A percentile compares a stretch with the other conserved stretches of the same genome.
phyloP scores from a whole-genome alignment of 2,888 invertebrate species.

The Lepidocyrtoides sp. region DNA sequence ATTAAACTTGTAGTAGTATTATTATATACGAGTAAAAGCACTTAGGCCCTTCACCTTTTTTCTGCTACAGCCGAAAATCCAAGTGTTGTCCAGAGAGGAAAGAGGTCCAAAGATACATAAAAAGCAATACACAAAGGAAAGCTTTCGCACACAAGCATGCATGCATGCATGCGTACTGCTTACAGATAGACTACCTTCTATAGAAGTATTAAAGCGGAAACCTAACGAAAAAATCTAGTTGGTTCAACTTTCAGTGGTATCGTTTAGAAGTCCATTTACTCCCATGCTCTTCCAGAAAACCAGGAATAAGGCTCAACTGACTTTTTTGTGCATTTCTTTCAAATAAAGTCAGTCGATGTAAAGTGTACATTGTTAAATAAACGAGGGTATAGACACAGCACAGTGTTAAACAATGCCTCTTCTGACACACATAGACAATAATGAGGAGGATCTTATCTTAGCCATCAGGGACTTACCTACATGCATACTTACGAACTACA shows the following conservation, averaged over 20 bases:
- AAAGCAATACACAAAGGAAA: slow-evolving; percentile 1
- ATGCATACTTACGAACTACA: background rate
- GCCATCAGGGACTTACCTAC: background rate
- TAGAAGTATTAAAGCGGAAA: slow-evolving; percentile 47
- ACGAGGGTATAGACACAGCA: background rate
- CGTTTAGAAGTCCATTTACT: slow-evolving; percentile 61
- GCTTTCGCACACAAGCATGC: background rate
- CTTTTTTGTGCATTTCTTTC: background rate
- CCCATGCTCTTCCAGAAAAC: background rate
- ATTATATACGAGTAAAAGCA: slow-evolving; percentile 21
- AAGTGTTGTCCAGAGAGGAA: slow-evolving; percentile 54
- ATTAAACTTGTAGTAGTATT: slow-evolving; percentile 21
- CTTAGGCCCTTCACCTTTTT: slow-evolving; percentile 60
- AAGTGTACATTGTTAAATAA: slow-evolving; percentile 21
- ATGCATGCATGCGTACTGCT: slow-evolving; percentile 1
- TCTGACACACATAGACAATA: slow-evolving; percentile 14
- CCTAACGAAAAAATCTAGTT: slow-evolving; percentile 26
- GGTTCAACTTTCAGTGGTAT: slow-evolving; percentile 41
- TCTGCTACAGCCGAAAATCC: background rate
- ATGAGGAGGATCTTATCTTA: slow-evolving; percentile 17
- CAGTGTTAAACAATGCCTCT: background rate
- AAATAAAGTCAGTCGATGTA: background rate
- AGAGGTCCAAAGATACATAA: slow-evolving; percentile 11
- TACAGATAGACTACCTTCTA: background rate
- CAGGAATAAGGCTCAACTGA: background rate